Base-by-base conservation (phyloP, 2,797 vertebrate genomes). In the Gobionotothen gibberifrons region DNA sequence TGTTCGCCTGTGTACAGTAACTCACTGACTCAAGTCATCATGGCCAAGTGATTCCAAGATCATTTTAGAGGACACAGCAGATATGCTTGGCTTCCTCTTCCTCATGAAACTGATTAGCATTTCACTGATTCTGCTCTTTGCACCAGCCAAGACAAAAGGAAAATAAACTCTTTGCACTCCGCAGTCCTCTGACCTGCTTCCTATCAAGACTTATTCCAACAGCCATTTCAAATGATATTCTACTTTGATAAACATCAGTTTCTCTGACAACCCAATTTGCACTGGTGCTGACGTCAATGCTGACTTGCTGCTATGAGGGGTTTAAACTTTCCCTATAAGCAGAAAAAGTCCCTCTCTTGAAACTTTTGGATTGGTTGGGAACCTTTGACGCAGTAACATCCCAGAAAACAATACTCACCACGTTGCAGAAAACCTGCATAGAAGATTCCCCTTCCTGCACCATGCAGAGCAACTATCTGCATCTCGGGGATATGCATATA, bases 41-140 rank as follows among this genome's bases (percentile, higher is more conserved):
- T 5, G 14, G 67, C 69, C 52, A 39, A 80, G 76, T 69, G 59
- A 87, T 82, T 78, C 66, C 46, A 73, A 80, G 79, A 88, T 88
- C 78, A 85, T 85, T 92, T 90, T 71, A 66, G 77, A 92, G 89
- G 86, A 88, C 83, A 79, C 85, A 84, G 87, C 87, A 87, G 44
- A 83, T 89, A 89, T 79, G 8, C 54, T 16, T 29, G 26, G 51
- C 74, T 70, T 73, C 76, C 54, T 72, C 59, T 51, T 68, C 60
- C 59, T 65, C 74, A 58, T 87, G 54, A 51, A 22, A 53, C 72
- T 44, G 74, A 90, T 93, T 86, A 87, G 64, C 77, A 86, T 84
- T 91, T 89, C 54, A 85, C 76, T 81, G 74, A 89, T 85, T 89
- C 73, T 84, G 84, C 83, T 89, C 72, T 89, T 80, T 78, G 72